phyloP scores from a whole-genome alignment of 1,140 invertebrate species.

The Ctenoplectra terminalis region DNA sequence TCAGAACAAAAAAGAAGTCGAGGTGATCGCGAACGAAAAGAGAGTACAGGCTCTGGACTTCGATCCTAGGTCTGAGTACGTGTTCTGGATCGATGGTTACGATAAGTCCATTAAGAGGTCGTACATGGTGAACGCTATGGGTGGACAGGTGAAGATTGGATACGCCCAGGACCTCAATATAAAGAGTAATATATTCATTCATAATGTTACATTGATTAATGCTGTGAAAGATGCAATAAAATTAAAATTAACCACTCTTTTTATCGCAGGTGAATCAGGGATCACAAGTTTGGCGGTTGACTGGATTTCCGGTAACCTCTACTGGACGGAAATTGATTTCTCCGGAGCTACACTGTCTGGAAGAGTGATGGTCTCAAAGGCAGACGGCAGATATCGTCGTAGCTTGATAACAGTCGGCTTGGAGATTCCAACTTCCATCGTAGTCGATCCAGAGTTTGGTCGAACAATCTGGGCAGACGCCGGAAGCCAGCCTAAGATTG shows the following conservation, averaged over 20 bases:
- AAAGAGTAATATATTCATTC: conserved; percentile 82
- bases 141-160: conserved; percentile 90
- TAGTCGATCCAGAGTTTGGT: conserved; percentile 93
- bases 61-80: conserved; percentile 90
- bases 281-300: conserved; percentile 94
- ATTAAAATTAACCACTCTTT: conserved; percentile 21
- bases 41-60: conserved; percentile 95
- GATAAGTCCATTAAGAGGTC: conserved; percentile 95
- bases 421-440: conserved; percentile 93
- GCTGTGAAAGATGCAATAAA: background rate
- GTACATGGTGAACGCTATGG: conserved; percentile 91
- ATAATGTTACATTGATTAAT: background rate
- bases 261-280: conserved; percentile 86
- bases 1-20: conserved; percentile 87
- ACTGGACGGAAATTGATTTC: conserved; percentile 95
- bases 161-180: conserved; percentile 94
- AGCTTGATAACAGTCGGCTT: conserved; percentile 88
- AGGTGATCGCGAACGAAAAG: conserved; percentile 92
- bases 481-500: conserved; percentile 92
- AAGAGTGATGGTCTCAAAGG: conserved; percentile 92
- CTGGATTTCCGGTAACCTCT: conserved; percentile 96
- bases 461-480: conserved; percentile 95
- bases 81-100: conserved; percentile 97
- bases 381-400: conserved; percentile 94
- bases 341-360: conserved; percentile 88